phyloP scores from a whole-genome alignment of 1,140 invertebrate genomes.

The Anoplolepis gracilipes region DNA sequence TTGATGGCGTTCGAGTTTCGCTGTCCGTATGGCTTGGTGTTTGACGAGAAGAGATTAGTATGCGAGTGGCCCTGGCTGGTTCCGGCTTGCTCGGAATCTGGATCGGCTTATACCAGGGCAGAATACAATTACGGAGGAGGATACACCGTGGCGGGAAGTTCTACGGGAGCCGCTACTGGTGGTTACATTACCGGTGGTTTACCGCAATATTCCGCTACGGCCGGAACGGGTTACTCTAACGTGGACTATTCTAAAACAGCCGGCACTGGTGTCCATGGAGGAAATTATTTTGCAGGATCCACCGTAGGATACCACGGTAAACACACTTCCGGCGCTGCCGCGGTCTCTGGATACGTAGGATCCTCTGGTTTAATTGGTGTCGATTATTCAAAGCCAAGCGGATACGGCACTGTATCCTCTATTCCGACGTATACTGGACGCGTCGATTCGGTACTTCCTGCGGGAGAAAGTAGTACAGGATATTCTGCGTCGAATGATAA shows the following conservation, averaged over 20 bases:
- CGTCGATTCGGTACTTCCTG: constrained; percentile 14
- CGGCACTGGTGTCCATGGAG: not conserved
- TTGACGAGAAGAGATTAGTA: constrained; percentile 90
- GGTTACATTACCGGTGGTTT: constrained; percentile 48
- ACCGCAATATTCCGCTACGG: constrained; percentile 46
- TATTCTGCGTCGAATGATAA: not conserved
- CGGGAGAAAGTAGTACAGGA: not conserved
- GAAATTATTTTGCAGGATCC: constrained; percentile 5
- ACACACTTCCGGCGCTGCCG: constrained; percentile 11
- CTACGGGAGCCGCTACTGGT: not conserved
- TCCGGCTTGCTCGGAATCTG: constrained; percentile 87
- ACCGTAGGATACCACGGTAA: not conserved
- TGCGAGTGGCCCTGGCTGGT: constrained; percentile 95
- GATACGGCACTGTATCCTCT: constrained; percentile 9
- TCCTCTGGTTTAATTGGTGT: constrained; percentile 19
- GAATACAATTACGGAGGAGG: constrained; percentile 59
- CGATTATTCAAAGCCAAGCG: constrained; percentile 36
- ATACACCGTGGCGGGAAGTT: not conserved
- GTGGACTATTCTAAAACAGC: constrained; percentile 35
- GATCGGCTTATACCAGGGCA: constrained; percentile 48
- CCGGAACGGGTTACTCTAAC: constrained; percentile 2
- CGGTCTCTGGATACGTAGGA: constrained; percentile 42
- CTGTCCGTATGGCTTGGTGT: constrained; percentile 93
- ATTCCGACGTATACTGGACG: not conserved
- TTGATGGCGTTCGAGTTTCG: constrained; percentile 93